Conservation (phyloP, 2,113 vertebrate species). For the Acrocephalus arundinaceus region DNA sequence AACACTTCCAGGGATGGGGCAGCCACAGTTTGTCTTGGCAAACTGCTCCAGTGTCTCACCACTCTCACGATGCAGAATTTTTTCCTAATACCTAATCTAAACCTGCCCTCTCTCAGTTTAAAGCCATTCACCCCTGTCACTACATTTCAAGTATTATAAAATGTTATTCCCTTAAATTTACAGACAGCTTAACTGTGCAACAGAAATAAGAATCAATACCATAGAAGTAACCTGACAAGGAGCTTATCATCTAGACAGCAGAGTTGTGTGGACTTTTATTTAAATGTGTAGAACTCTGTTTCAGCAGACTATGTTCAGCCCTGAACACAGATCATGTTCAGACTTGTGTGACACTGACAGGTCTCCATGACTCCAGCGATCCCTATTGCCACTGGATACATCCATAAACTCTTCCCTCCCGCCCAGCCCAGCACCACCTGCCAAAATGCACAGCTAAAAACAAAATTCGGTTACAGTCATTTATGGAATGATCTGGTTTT, state of each 20-base stretch:
- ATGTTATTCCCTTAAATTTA: not conserved
- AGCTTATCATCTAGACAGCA: not conserved
- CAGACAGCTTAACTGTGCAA: fast-evolving
- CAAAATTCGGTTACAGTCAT: not conserved
- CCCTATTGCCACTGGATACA: not conserved
- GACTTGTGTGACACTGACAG: fast-evolving
- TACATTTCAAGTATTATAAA: not conserved
- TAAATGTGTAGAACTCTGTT: fast-evolving
- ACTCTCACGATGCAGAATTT: not conserved
- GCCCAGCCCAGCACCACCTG: fast-evolving
- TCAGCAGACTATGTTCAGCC: not conserved
- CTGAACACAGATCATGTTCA: not conserved
- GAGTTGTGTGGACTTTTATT: not conserved
- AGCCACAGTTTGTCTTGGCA: not conserved
- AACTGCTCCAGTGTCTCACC: not conserved
- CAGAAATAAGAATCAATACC: not conserved
- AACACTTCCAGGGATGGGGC: not conserved
- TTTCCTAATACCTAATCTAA: not conserved
- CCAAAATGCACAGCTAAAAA: not conserved
- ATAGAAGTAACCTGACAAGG: not conserved
- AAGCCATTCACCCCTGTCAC: not conserved
- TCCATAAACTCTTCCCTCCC: fast-evolving
- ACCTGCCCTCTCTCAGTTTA: not conserved
- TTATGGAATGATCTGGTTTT: not conserved
- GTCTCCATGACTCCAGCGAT: not conserved